These are phyloP conservation scores for Anthophora plumipes DNA, from an alignment of 2,888 invertebrate genomes.

Conservation along the genomic window DNA sequence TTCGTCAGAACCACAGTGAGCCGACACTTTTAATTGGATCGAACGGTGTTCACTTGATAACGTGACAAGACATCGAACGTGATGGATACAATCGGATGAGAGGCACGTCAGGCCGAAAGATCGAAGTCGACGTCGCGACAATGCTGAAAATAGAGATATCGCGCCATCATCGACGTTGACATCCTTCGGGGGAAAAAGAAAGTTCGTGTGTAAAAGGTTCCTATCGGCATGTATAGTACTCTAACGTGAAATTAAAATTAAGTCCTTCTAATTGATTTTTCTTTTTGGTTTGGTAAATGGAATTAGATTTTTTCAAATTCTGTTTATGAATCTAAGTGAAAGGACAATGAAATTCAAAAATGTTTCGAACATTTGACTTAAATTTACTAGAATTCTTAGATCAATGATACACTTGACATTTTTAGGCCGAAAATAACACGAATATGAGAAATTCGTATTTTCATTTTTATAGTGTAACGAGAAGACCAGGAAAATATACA, in stretches of 20 bases:
- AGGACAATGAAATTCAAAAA: no score
- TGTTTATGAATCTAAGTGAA: no score
- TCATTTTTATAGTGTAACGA: no score
- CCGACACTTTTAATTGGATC: slow-evolving; percentile 70
- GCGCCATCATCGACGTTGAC: slow-evolving; percentile 52
- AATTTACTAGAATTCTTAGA: no score
- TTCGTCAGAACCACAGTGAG: neutral
- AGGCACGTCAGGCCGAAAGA: slow-evolving; percentile 50
- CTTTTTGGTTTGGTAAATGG: neutral
- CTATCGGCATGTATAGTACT: neutral
- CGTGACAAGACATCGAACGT: slow-evolving; percentile 66
- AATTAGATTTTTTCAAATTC: neutral
- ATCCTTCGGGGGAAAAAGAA: neutral
- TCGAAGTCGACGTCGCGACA: slow-evolving; percentile 36
- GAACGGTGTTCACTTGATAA: slow-evolving; percentile 64
- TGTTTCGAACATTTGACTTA: no score
- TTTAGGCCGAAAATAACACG: no score
- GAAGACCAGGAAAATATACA: no score
- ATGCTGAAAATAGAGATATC: slow-evolving; percentile 40
- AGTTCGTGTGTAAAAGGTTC: neutral
- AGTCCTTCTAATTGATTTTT: neutral
- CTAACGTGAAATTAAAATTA: neutral
- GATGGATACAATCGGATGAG: slow-evolving; percentile 63
- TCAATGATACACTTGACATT: no score
- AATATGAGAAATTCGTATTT: no score